A percentile compares a stretch with the other conserved stretches of the same genome.
Conservation (phyloP, 2,113 vertebrate genomes). For the Uropsilus gracilis region DNA sequence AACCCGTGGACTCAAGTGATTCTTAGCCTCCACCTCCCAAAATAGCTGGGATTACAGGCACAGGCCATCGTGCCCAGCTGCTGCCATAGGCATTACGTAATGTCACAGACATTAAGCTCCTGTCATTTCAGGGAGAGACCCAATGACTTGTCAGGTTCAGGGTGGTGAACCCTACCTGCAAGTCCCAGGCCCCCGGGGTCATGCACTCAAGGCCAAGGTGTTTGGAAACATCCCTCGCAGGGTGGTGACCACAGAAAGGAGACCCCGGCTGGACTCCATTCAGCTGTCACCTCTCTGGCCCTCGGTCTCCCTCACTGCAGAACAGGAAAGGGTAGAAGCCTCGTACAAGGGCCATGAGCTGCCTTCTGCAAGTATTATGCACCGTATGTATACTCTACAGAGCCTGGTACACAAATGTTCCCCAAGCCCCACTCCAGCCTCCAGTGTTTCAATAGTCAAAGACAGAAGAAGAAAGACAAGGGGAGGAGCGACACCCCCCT, state of each 20-base stretch:
- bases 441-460: not conserved
- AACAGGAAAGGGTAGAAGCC: not conserved
- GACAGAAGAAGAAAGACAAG: not conserved
- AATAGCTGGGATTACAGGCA: too few species aligned
- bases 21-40: too few species aligned
- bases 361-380: not conserved
- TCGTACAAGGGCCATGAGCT: not conserved
- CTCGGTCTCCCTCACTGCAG: not conserved
- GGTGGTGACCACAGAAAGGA: not conserved
- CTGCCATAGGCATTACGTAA: too few species aligned
- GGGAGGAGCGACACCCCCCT: not conserved
- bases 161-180: not conserved
- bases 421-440: not conserved
- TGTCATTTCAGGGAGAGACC: not conserved
- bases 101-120: not conserved
- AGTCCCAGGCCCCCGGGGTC: rapidly evolving
- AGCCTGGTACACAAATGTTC: not conserved
- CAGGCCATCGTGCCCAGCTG: too few species aligned
- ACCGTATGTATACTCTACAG: rapidly evolving
- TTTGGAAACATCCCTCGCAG: not conserved
- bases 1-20: too few species aligned
- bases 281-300: not conserved
- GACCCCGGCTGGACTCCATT: not conserved
- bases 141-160: not conserved
- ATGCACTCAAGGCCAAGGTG: not conserved